These are phyloP conservation scores for Lasioglossum calceatum DNA, from an alignment of 2,888 invertebrate genomes.

Conservation along the genomic window DNA sequence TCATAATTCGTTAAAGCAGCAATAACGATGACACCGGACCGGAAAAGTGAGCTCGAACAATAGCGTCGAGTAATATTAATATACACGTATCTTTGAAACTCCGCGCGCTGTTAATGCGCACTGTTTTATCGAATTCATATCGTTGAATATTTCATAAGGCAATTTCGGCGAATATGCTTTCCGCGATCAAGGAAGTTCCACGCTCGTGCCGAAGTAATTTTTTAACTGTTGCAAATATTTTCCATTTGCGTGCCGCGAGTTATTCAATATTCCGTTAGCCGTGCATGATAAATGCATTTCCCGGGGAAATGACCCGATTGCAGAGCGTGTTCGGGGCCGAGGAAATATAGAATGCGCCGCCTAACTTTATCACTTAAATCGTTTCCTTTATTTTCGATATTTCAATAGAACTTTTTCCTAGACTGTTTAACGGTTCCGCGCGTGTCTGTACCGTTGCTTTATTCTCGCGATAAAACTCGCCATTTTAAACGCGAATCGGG, in stretches of 20 bases:
- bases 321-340: neutral
- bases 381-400: slow-evolving; percentile 14
- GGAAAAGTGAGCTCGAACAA: neutral
- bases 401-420: neutral
- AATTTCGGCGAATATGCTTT: slow-evolving; percentile 20
- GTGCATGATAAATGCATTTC: slow-evolving; percentile 5
- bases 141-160: slow-evolving; percentile 32
- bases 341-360: slow-evolving; percentile 13
- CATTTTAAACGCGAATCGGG: neutral
- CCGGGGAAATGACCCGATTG: neutral
- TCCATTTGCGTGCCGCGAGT: neutral
- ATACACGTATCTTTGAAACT: neutral
- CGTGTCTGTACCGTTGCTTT: neutral
- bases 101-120: neutral
- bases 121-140: neutral
- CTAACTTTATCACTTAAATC: slow-evolving; percentile 8
- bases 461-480: neutral
- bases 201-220: slow-evolving; percentile 13
- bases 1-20: neutral
- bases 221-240: slow-evolving; percentile 28
- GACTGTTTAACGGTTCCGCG: neutral
- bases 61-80: neutral
- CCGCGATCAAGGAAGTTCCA: slow-evolving; percentile 1
- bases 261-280: slow-evolving; percentile 37
- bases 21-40: neutral